A percentile compares a stretch with the other conserved stretches of the same genome.
Evolutionary conservation across 2,113 vertebrate genomes (phyloP).

Genomic region (Empidonax alnorum): DNA sequence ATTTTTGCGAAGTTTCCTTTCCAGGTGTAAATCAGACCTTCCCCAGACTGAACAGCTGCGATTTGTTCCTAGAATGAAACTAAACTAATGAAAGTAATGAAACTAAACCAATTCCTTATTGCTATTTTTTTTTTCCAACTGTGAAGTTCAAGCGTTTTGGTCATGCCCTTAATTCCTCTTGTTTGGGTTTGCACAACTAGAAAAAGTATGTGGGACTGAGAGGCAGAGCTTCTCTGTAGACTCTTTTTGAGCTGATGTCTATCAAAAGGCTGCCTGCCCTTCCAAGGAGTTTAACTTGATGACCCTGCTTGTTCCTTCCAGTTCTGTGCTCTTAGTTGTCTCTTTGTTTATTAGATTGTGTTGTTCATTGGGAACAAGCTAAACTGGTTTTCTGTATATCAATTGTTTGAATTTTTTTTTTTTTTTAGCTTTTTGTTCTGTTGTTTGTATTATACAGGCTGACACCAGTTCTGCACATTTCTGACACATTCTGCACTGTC

Average conservation of each 20-base stretch:
- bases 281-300: neutral
- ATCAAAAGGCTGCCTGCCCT: neutral
- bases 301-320: neutral
- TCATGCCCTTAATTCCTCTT: neutral
- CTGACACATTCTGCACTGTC: neutral
- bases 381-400: neutral
- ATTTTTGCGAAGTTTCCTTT: neutral
- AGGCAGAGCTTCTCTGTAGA: neutral
- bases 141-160: neutral
- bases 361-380: neutral
- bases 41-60: neutral
- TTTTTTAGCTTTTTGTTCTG: neutral
- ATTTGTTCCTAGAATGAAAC: neutral
- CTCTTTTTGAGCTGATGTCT: neutral
- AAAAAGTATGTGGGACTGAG: neutral
- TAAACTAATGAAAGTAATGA: neutral
- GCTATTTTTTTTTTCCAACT: rapidly evolving
- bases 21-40: neutral
- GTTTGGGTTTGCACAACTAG: neutral
- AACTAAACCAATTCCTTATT: neutral
- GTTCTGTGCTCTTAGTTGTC: neutral
- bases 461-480: neutral
- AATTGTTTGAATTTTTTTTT: neutral
- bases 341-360: neutral
- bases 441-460: neutral